These are phyloP conservation scores for Ispidina picta DNA, from an alignment of 2,797 vertebrate species.

Conservation along the genomic window DNA sequence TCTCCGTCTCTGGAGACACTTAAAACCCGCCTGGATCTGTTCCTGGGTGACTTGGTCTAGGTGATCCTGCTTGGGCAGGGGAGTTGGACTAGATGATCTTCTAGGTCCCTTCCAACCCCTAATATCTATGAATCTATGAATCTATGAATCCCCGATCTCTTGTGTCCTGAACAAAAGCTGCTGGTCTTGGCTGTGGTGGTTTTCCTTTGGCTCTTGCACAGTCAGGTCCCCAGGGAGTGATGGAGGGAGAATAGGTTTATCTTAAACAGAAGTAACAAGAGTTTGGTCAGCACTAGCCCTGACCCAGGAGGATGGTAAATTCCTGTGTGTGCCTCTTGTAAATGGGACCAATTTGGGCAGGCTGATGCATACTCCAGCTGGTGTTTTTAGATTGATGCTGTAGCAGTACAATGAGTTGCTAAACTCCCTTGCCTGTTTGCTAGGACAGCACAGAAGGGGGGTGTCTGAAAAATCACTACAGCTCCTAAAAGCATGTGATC, in stretches of 20 bases:
- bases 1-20: no score
- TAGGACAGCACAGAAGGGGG: neutral
- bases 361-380: fast-evolving
- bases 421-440: neutral
- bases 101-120: no score
- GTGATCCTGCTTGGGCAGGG: no score
- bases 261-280: neutral
- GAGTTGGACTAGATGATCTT: no score
- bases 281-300: neutral
- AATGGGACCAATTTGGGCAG: neutral
- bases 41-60: no score
- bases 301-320: neutral
- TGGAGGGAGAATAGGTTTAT: neutral
- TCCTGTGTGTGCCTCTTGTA: neutral
- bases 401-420: neutral
- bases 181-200: neutral
- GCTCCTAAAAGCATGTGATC: neutral
- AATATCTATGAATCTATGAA: no score
- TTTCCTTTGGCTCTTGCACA: neutral
- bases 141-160: neutral
- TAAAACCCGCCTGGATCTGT: no score
- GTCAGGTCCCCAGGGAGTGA: neutral
- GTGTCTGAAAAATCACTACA: neutral
- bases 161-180: neutral
- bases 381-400: neutral